phyloP scores from a whole-genome alignment of 1,140 invertebrate genomes.

The Mizuhopecten yessoensis region DNA sequence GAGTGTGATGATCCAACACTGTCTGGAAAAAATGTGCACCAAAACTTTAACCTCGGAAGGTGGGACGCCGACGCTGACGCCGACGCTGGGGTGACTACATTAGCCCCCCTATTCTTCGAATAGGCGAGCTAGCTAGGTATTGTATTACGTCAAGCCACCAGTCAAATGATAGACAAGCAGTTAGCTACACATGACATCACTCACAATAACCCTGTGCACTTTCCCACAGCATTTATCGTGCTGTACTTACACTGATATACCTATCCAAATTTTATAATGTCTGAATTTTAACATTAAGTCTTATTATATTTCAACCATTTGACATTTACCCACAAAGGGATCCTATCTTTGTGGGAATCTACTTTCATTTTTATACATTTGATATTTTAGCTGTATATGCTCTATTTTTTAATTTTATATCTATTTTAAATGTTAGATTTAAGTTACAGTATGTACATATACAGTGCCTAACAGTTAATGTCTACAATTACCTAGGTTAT shows the following conservation, averaged over 20 bases:
- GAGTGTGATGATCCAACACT: no score
- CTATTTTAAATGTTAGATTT: background rate
- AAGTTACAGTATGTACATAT: background rate
- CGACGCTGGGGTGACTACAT: no score
- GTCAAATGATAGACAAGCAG: background rate
- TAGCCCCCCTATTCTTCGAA: no score
- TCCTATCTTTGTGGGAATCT: background rate
- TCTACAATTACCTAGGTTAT: no score
- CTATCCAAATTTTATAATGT: slow-evolving; percentile 19
- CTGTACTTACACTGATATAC: background rate
- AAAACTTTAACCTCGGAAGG: no score
- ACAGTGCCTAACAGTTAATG: background rate
- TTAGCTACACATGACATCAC: background rate
- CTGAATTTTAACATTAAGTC: background rate
- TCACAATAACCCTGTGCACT: slow-evolving; percentile 1
- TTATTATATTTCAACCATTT: background rate
- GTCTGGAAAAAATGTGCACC: no score
- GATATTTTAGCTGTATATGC: background rate
- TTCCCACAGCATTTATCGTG: background rate
- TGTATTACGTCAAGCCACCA: no score
- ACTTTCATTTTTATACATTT: slow-evolving; percentile 1
- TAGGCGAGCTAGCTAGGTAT: no score
- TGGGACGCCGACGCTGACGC: no score
- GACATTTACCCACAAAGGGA: background rate
- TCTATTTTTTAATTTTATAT: background rate